Evolutionary conservation across 1,140 invertebrate genomes (phyloP).

Genomic region (Brachionus plicatilis): DNA sequence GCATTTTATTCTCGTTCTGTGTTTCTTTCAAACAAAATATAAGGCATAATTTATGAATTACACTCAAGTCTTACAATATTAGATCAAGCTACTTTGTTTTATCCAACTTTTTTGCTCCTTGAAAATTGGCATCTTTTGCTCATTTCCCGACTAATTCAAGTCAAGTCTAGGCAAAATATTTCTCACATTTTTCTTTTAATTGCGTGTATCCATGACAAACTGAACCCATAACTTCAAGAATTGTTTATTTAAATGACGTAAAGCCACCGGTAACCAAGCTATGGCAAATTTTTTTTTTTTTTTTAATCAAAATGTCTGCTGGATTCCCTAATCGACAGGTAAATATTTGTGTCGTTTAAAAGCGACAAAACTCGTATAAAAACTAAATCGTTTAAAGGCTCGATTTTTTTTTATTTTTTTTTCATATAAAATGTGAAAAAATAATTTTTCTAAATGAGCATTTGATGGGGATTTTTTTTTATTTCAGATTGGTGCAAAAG

Average conservation of each 20-base stretch:
- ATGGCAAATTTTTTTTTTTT: neutral
- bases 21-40: neutral
- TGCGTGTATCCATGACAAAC: neutral
- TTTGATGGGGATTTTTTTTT: no score
- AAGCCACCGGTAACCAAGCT: neutral
- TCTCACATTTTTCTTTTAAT: neutral
- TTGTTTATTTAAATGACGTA: neutral
- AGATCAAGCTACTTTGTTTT: neutral
- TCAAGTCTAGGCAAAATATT: neutral
- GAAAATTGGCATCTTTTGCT: neutral
- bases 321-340: neutral
- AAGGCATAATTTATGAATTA: constrained; percentile 1
- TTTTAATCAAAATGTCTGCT: neutral
- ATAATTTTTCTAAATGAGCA: neutral
- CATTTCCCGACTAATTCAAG: neutral
- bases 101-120: neutral
- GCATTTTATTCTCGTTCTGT: neutral
- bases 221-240: neutral
- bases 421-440: neutral
- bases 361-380: neutral
- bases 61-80: neutral
- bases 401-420: no score
- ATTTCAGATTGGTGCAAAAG: no score
- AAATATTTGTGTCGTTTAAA: neutral
- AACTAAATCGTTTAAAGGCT: no score